phyloP scores from a whole-genome alignment of 23 tunicate species.

The Botrylloides violaceus region DNA sequence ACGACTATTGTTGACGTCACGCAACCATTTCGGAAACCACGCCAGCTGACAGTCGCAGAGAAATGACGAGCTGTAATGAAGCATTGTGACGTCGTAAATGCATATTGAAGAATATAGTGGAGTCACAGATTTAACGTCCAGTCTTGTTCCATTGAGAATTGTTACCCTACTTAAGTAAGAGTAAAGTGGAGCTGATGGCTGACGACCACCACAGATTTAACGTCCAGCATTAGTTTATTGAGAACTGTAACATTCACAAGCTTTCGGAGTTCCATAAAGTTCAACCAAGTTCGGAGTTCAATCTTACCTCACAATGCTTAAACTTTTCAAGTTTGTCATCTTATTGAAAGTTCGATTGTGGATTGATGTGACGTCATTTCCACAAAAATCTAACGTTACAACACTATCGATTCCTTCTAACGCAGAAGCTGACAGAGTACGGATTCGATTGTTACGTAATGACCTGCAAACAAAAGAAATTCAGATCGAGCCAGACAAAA shows the following conservation, averaged over 20 bases:
- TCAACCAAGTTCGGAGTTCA: neutral
- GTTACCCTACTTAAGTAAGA: no score
- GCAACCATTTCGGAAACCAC: constrained; percentile 52
- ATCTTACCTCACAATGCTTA: constrained; percentile 17
- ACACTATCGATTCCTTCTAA: constrained; percentile 39
- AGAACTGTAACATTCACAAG: no score
- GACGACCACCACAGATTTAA: no score
- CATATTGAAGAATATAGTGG: neutral
- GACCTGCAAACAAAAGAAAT: neutral
- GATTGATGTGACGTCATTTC: constrained; percentile 64
- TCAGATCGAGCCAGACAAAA: no score
- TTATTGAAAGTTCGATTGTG: constrained; percentile 39
- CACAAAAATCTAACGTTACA: constrained; percentile 35
- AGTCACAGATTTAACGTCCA: no score
- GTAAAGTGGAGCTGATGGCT: no score
- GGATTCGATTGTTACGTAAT: constrained; percentile 43
- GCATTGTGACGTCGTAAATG: neutral
- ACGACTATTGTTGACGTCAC: neutral
- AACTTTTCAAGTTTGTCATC: constrained; percentile 14
- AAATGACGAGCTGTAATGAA: constrained; percentile 49
- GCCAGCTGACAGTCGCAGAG: constrained; percentile 82
- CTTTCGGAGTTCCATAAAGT: neutral
- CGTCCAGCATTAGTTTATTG: no score
- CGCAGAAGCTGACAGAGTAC: constrained; percentile 43
- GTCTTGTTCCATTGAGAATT: no score